Conservation (phyloP, 2,113 vertebrate genomes). For the Sebastes fasciatus region DNA sequence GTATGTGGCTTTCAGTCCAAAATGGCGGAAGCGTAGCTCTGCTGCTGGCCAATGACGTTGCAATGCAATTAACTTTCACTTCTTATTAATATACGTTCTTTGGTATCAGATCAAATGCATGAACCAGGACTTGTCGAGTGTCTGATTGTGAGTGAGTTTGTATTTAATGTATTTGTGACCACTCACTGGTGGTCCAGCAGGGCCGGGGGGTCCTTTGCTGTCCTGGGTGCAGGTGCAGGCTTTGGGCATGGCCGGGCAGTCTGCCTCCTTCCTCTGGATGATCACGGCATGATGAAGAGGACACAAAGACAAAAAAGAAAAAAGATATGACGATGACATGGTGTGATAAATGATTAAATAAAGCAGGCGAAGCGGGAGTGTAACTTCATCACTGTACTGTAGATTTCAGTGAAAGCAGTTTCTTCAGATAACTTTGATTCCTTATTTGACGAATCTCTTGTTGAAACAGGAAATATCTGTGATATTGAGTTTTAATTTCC, state of each 20-base stretch:
- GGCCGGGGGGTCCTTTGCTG: conserved; percentile 91
- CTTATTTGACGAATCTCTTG: background rate
- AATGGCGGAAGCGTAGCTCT: too few species aligned
- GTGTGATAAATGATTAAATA: background rate
- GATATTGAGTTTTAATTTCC: background rate
- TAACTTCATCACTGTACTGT: background rate
- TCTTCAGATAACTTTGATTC: background rate
- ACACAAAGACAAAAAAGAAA: background rate
- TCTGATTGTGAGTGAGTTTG: background rate
- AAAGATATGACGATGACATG: background rate
- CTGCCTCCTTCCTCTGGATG: conserved; percentile 91
- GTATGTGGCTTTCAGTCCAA: too few species aligned
- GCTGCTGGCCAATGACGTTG: too few species aligned
- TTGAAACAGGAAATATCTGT: background rate
- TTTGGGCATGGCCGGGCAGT: conserved; percentile 93
- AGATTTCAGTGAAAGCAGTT: background rate
- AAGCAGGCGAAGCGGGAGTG: background rate
- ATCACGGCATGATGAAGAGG: conserved; percentile 18
- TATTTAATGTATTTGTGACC: background rate
- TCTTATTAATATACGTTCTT: too few species aligned
- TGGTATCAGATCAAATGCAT: background rate
- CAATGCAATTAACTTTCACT: too few species aligned
- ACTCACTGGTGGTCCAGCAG: conserved; percentile 92
- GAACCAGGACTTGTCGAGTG: background rate
- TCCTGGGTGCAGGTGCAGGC: conserved; percentile 95